Base-by-base conservation (phyloP, 1,140 invertebrate species). In the Orius insidiosus region DNA sequence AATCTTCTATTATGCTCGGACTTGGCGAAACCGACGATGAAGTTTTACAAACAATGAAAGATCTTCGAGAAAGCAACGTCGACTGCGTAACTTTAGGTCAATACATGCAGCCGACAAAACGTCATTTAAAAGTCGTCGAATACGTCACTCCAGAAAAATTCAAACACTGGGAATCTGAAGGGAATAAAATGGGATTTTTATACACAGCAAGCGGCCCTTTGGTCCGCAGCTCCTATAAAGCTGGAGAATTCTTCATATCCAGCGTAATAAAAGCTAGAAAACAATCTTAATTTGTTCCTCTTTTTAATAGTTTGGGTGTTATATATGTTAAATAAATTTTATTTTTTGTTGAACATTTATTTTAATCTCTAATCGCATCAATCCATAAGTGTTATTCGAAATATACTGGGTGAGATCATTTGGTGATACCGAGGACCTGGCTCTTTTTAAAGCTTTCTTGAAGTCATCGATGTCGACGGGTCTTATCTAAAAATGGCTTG, bases 31-130 rank as follows among this genome's bases (percentile, higher is more conserved):
- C 78, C 1, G 92, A 98, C 59, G 74, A 80, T 45, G 78, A 97
- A 71, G 68, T 98, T 6, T 68, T 80, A 57, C 74, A 85, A 67
- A 88, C 90, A 6, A 72, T 97, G 70, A 71, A 72, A 66, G 88
- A 94, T 68, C 63, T 95, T 3, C 67, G 77, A 48, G 59, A 64
- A 11, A 76, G 67, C 30, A 80, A 78, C 18, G 94, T 98, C 0
- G 93, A 98, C 59, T 96, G 92, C 62, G 55, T 99, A 0, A 99
- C 96, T 1, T 65, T 99, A 5, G 96, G 96, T 0, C 96, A 99
- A 61, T 99, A 99, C 61, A 98, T 99, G 92, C 95, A 98, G 62
- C 94, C 95, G 1, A 98, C 94, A 2, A 97, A 95, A 60, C 70
- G 78, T 41, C 95, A 99, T 68, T 66, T 98, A 4, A 92, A 90